Conservation (phyloP, 2,113 vertebrate genomes). For the Onychostoma macrolepis region DNA sequence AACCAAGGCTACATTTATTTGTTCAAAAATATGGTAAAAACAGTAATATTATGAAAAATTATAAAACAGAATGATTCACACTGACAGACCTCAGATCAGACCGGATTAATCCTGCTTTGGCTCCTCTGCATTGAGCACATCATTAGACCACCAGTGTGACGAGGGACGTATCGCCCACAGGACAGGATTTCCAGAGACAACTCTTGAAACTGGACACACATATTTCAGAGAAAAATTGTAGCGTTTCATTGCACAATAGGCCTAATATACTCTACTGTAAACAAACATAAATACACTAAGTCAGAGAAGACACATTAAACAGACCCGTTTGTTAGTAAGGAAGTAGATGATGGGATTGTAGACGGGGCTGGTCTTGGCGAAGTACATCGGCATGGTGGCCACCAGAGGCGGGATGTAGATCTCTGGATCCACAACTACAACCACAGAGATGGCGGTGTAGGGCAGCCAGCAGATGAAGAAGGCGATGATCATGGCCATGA, state of each 20-base stretch:
- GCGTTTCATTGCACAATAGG: not conserved
- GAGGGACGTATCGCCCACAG: conserved; percentile 66
- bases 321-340: conserved; percentile 75
- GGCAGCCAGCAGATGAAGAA: conserved; percentile 79
- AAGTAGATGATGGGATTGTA: conserved; percentile 81
- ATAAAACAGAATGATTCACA: not conserved
- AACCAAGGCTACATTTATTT: too few species aligned
- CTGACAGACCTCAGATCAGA: conserved; percentile 59
- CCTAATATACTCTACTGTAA: not conserved
- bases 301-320: not conserved
- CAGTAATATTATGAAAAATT: not conserved
- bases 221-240: not conserved
- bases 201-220: conserved; percentile 66
- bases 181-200: conserved; percentile 69
- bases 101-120: conserved; percentile 66
- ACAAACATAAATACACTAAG: not conserved
- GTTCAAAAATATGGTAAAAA: not conserved
- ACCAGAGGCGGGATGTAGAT: conserved; percentile 73
- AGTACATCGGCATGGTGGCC: conserved; percentile 78
- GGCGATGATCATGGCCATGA: conserved; percentile 72
- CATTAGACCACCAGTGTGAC: conserved; percentile 47
- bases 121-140: conserved; percentile 53
- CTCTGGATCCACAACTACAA: conserved; percentile 71
- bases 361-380: conserved; percentile 77
- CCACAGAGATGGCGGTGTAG: conserved; percentile 71